Conservation (phyloP, 2,113 vertebrate species). For the Madoqua kirkii region DNA sequence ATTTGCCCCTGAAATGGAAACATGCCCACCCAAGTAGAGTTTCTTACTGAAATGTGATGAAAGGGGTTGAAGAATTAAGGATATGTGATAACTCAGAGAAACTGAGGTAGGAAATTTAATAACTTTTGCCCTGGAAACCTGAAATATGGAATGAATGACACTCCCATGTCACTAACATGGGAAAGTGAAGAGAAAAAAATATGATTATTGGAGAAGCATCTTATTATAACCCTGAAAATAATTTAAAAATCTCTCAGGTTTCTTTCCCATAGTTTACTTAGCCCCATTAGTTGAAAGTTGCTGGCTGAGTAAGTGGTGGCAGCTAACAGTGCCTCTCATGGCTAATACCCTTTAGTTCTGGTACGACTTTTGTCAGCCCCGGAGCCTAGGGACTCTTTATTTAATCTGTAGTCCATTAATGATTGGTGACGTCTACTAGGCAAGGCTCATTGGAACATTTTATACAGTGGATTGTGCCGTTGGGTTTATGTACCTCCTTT, state of each 20-base stretch:
- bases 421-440: neutral
- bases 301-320: neutral
- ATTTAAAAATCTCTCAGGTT: neutral
- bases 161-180: neutral
- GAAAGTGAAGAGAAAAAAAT: neutral
- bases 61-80: neutral
- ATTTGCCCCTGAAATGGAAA: neutral
- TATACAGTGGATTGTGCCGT: neutral
- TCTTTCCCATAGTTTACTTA: neutral
- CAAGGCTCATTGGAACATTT: neutral
- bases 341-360: neutral
- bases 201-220: neutral
- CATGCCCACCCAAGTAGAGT: neutral
- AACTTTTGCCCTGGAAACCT: neutral
- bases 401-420: neutral
- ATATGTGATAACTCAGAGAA: neutral
- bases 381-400: neutral
- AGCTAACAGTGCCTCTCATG: neutral
- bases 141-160: neutral
- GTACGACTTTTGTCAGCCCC: neutral
- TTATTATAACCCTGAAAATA: neutral
- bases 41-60: neutral
- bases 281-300: neutral
- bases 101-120: neutral
- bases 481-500: neutral